phyloP scores from a whole-genome alignment of 2,797 vertebrate genomes.

The Nannoperca obscura region DNA sequence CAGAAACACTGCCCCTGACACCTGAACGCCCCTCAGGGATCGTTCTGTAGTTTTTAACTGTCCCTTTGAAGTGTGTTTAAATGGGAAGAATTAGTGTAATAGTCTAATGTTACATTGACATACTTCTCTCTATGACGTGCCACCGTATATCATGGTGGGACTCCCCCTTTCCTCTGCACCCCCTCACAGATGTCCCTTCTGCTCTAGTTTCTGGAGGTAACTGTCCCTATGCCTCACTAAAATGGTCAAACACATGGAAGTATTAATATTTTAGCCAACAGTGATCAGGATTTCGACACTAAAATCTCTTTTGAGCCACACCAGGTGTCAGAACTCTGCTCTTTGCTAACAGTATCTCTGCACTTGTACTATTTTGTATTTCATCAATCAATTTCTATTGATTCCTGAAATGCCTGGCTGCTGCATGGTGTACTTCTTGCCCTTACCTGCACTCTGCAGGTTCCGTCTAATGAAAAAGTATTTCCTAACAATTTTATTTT shows the following conservation, averaged over 20 bases:
- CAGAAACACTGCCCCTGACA: slow-evolving; percentile 18
- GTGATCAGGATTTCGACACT: slow-evolving; percentile 4
- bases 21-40: slow-evolving; percentile 47
- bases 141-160: slow-evolving; percentile 21
- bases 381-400: not conserved
- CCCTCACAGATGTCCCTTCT: slow-evolving; percentile 38
- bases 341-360: not conserved
- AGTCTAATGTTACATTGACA: slow-evolving; percentile 69
- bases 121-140: slow-evolving; percentile 31
- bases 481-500: not conserved
- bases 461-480: not conserved
- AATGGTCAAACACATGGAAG: slow-evolving; percentile 33
- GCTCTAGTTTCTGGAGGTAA: slow-evolving; percentile 15
- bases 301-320: not conserved
- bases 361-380: not conserved
- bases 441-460: not conserved
- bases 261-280: slow-evolving; percentile 3
- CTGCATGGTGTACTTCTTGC: not conserved
- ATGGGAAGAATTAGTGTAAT: slow-evolving; percentile 68
- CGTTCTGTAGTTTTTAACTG: slow-evolving; percentile 32
- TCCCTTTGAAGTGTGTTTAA: slow-evolving; percentile 74
- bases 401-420: not conserved
- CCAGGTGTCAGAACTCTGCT: not conserved
- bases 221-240: slow-evolving; percentile 1
- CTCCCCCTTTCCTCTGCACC: not conserved